phyloP scores from a whole-genome alignment of 2,888 invertebrate species.

The Tuta absoluta region DNA sequence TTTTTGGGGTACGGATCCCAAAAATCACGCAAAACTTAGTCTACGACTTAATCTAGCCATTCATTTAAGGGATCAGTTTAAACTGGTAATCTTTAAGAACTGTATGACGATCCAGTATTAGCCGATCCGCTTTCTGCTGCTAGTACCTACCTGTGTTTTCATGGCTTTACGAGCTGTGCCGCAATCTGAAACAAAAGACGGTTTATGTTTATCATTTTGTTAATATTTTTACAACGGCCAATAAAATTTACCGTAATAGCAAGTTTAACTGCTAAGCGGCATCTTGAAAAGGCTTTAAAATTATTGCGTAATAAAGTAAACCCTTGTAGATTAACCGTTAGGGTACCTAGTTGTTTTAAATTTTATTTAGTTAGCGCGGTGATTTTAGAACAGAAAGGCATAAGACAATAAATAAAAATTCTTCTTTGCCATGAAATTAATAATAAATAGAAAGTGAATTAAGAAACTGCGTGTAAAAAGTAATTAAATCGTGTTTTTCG shows the following conservation, averaged over 20 bases:
- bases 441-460: neutral
- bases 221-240: conserved; percentile 19
- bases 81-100: too few relatives aligned
- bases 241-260: conserved; percentile 32
- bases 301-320: conserved; percentile 36
- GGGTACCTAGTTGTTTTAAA: conserved; percentile 8
- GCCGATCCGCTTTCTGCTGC: too few relatives aligned
- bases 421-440: neutral
- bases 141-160: conserved; percentile 17
- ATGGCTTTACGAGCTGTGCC: neutral
- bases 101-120: too few relatives aligned
- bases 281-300: conserved; percentile 37
- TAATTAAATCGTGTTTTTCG: too few relatives aligned
- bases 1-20: too few relatives aligned
- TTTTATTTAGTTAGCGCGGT: conserved; percentile 23
- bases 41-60: too few relatives aligned
- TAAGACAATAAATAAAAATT: neutral
- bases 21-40: too few relatives aligned
- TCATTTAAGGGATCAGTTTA: too few relatives aligned
- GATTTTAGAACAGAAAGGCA: neutral
- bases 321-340: conserved; percentile 26
- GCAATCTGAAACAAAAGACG: conserved; percentile 22
- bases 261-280: conserved; percentile 36
- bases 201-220: conserved; percentile 5
- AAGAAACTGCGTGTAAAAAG: neutral